Percentiles rank a stretch among this genome's conserved stretches.
Conservation (phyloP, 2,113 vertebrate genomes). For the Mastomys coucha region DNA sequence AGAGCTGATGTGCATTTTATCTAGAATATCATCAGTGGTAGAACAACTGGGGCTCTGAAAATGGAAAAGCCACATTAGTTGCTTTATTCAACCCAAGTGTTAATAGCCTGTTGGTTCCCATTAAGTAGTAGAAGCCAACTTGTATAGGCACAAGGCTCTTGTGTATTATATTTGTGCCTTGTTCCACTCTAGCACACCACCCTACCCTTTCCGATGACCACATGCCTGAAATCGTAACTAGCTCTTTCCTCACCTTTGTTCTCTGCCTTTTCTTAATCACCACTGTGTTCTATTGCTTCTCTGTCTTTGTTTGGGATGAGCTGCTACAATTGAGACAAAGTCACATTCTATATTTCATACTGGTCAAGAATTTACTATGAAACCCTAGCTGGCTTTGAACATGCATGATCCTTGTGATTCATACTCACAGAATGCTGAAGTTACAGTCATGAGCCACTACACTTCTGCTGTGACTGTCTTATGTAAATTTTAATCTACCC, state of each 20-base stretch:
- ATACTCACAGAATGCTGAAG: neutral
- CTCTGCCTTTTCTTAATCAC: neutral
- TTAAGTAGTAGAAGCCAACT: neutral
- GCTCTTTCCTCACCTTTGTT: neutral
- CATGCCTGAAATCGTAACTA: neutral
- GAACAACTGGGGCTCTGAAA: conserved; percentile 14
- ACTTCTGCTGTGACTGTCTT: neutral
- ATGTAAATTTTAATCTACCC: neutral
- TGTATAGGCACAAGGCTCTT: neutral
- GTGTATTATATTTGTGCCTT: neutral
- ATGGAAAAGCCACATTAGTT: neutral
- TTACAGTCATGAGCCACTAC: neutral
- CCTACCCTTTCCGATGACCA: neutral
- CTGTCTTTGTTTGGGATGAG: neutral
- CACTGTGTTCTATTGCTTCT: neutral
- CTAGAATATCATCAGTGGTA: neutral
- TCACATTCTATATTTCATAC: neutral
- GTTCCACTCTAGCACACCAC: neutral
- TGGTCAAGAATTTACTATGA: neutral
- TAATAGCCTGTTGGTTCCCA: neutral
- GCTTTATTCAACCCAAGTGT: neutral
- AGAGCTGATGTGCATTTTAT: neutral
- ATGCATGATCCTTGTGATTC: neutral
- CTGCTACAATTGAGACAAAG: neutral
- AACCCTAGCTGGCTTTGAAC: neutral